These are phyloP conservation scores for Cheilosia urbana DNA, from an alignment of 2,888 invertebrate genomes.

Conservation along the genomic window DNA sequence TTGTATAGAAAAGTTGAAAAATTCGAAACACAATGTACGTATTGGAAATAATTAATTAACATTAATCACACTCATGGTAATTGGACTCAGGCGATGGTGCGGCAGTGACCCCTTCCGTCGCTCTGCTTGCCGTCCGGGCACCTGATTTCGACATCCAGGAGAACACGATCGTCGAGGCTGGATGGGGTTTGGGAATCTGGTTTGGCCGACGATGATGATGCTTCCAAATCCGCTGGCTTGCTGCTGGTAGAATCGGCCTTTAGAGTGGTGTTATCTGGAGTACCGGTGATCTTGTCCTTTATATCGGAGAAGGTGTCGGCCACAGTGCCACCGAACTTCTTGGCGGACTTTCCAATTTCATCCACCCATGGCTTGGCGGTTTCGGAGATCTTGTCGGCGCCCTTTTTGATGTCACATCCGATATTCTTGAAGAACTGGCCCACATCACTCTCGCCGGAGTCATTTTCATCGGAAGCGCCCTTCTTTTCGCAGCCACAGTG, in stretches of 20 bases:
- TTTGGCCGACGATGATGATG: not conserved
- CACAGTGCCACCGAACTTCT: conserved; percentile 79
- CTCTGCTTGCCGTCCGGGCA: conserved; percentile 43
- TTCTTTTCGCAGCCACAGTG: conserved; percentile 62
- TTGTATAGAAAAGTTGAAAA: conserved; percentile 16
- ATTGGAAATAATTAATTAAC: conserved; percentile 16
- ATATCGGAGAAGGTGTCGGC: conserved; percentile 80
- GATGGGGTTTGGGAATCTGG: conserved; percentile 48
- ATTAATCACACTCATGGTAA: conserved; percentile 18
- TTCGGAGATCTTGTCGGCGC: conserved; percentile 79
- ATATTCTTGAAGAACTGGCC: conserved; percentile 79
- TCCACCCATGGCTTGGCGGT: conserved; percentile 80
- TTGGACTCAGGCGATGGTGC: conserved; percentile 32
- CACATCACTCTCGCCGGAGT: conserved; percentile 79
- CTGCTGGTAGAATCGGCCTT: not conserved
- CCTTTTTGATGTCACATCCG: conserved; percentile 80
- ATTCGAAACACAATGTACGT: conserved; percentile 14
- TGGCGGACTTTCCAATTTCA: conserved; percentile 80
- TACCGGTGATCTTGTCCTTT: conserved; percentile 80
- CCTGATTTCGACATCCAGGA: conserved; percentile 68
- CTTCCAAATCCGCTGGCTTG: not conserved
- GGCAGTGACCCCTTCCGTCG: conserved; percentile 60
- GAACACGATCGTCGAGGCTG: conserved; percentile 78
- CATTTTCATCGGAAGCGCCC: conserved; percentile 33
- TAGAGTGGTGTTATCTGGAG: conserved; percentile 26